Evolutionary conservation across 23 tunicate species (phyloP).

Genomic region (Halocynthia aurantium): DNA sequence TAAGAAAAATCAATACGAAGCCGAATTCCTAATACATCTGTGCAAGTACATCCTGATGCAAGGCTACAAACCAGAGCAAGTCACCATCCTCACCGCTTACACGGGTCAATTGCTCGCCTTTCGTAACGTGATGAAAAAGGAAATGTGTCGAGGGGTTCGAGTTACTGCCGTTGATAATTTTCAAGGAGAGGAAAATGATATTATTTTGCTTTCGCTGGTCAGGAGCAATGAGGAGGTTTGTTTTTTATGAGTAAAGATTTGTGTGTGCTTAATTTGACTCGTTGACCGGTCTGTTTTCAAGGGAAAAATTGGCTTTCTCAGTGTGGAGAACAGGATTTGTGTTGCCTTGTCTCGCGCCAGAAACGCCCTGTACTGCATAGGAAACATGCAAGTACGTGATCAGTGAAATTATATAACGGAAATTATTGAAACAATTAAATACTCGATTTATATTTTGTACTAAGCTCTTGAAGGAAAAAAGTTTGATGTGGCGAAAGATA

Average conservation of each 20-base stretch:
- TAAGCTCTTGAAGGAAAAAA: conserved; percentile 44
- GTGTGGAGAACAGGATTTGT: conserved; percentile 74
- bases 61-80: conserved; percentile 63
- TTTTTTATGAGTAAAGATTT: neutral
- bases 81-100: conserved; percentile 78
- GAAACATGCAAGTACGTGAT: conserved; percentile 46
- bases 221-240: conserved; percentile 78
- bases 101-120: conserved; percentile 81
- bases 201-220: conserved; percentile 76
- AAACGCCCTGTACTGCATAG: conserved; percentile 72
- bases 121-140: conserved; percentile 32
- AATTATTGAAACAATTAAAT: neutral
- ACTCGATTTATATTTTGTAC: neutral
- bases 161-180: conserved; percentile 89
- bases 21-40: conserved; percentile 45
- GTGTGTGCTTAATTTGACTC: neutral
- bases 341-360: conserved; percentile 88
- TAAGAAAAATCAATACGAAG: conserved; percentile 79
- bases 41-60: conserved; percentile 55
- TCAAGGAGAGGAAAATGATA: conserved; percentile 97
- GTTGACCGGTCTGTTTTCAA: conserved; percentile 26
- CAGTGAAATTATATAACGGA: neutral
- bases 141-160: conserved; percentile 30
- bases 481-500: conserved; percentile 62
- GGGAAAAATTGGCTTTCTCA: conserved; percentile 69